Percentiles rank a stretch among this genome's conserved stretches.
Conservation (phyloP, 2,113 vertebrate species). For the Procavia capensis region DNA sequence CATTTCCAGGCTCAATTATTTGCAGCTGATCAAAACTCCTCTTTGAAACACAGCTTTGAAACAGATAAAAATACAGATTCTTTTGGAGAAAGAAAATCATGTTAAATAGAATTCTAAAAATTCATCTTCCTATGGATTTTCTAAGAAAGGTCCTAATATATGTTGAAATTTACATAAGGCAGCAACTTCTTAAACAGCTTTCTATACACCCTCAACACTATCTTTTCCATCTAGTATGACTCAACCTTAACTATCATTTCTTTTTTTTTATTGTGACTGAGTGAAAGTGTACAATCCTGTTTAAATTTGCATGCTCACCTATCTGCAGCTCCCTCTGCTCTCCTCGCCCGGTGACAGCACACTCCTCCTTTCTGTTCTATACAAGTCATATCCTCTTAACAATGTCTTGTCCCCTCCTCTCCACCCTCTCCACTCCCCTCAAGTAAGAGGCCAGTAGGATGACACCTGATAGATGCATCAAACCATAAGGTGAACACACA, state of each 20-base stretch:
- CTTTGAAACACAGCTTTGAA: neutral
- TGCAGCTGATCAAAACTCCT: neutral
- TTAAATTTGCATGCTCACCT: too few relatives aligned
- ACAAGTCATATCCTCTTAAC: too few relatives aligned
- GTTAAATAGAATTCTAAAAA: neutral
- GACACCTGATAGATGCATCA: too few relatives aligned
- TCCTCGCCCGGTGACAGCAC: too few relatives aligned
- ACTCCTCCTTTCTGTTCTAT: too few relatives aligned
- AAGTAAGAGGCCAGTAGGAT: too few relatives aligned
- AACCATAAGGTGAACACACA: too few relatives aligned
- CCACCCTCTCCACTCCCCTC: too few relatives aligned
- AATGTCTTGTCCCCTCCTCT: too few relatives aligned
- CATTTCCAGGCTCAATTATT: neutral
- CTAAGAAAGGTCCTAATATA: neutral
- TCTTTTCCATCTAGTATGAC: neutral
- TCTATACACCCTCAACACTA: neutral
- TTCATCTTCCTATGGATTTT: neutral
- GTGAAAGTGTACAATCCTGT: too few relatives aligned
- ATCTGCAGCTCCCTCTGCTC: too few relatives aligned
- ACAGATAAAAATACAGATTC: neutral
- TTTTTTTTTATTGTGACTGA: too few relatives aligned
- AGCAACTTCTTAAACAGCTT: neutral
- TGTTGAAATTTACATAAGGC: neutral
- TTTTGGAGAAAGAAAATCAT: neutral
- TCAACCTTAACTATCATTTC: neutral